Conservation (phyloP, 2,113 vertebrate genomes). For the Lepidothrix coronata region DNA sequence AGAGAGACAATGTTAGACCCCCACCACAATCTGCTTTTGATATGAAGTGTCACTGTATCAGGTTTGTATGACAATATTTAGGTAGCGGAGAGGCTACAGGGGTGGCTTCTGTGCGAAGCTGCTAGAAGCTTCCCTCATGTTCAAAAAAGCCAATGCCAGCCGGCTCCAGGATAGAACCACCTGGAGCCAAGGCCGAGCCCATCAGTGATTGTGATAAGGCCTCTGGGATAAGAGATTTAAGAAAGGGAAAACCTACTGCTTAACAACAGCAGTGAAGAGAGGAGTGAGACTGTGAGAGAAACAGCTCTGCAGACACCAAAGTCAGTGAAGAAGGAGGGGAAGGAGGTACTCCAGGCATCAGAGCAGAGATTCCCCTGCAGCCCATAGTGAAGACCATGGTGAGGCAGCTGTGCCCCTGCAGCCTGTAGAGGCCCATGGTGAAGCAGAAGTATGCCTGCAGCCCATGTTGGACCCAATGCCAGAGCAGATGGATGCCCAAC, state of each 20-base stretch:
- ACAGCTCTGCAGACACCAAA: not conserved
- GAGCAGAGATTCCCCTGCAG: not conserved
- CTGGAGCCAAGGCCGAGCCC: not conserved
- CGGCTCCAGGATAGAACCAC: not conserved
- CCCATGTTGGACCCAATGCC: accelerated
- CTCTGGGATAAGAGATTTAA: not conserved
- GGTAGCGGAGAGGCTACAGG: not conserved
- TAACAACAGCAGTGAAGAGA: not conserved
- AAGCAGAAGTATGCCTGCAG: not conserved
- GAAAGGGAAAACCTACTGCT: not conserved
- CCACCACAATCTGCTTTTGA: not conserved
- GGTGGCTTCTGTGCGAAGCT: not conserved
- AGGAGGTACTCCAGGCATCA: not conserved
- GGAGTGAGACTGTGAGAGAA: not conserved
- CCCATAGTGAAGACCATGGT: accelerated
- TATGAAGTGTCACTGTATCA: not conserved
- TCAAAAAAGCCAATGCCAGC: not conserved
- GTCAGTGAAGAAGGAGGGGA: not conserved
- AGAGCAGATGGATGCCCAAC: not conserved
- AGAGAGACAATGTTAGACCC: not conserved
- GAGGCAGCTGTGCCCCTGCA: not conserved
- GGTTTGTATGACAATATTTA: not conserved
- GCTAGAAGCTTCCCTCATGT: not conserved
- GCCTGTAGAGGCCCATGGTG: no score
- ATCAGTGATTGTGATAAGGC: not conserved